phyloP scores from a whole-genome alignment of 2,888 invertebrate species.

The Lepidocyrtoides sp. region DNA sequence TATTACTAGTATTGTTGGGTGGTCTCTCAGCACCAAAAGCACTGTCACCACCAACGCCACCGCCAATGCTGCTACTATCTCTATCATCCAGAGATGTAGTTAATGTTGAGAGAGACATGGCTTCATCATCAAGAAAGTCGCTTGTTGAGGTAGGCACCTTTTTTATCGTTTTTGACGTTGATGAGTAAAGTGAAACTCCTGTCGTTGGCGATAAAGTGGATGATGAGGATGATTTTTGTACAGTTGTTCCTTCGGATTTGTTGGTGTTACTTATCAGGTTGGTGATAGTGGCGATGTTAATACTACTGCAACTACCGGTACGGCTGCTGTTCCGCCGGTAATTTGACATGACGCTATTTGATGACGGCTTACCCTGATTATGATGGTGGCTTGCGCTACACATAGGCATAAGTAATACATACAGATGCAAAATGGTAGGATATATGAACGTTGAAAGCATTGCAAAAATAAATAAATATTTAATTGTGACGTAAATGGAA shows the following conservation, averaged over 20 bases:
- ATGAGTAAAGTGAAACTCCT: conserved; percentile 13
- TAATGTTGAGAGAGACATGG: conserved; percentile 30
- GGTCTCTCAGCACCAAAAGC: conserved; percentile 16
- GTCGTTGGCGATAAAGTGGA: not conserved
- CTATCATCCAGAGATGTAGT: conserved; percentile 52
- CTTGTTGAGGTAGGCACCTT: conserved; percentile 27
- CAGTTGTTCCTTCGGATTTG: conserved; percentile 25
- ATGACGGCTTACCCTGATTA: conserved; percentile 56
- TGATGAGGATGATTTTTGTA: conserved; percentile 34
- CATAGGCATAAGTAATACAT: not conserved
- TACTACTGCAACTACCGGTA: conserved; percentile 25
- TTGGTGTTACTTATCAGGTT: not conserved
- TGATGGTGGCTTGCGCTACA: conserved; percentile 63
- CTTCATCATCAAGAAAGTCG: conserved; percentile 29
- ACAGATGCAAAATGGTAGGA: not conserved
- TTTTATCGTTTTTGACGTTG: not conserved
- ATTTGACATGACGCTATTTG: conserved; percentile 16
- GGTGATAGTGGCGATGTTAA: not conserved
- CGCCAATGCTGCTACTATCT: conserved; percentile 30
- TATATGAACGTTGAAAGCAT: not conserved
- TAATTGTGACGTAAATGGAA: no score
- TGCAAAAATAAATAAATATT: no score
- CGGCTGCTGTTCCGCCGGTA: conserved; percentile 32
- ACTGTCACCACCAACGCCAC: not conserved
- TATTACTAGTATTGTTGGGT: conserved; percentile 20